phyloP scores from a whole-genome alignment of 2,113 vertebrate species.

The Mustelus asterias region DNA sequence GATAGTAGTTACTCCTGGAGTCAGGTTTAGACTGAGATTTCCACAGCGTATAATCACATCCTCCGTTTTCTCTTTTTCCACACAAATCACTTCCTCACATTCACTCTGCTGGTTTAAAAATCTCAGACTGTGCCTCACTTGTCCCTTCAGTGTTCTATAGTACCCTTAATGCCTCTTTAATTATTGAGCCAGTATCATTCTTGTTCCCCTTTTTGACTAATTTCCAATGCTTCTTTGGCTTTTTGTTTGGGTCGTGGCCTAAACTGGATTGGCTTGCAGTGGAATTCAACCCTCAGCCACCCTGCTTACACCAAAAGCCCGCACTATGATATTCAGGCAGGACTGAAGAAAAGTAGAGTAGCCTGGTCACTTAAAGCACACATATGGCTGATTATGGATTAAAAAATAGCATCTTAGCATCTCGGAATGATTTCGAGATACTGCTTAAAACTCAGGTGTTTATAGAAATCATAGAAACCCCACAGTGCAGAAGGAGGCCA shows the following conservation, averaged over 20 bases:
- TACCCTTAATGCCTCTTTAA: neutral
- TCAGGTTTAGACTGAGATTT: neutral
- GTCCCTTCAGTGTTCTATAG: neutral
- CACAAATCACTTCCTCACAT: neutral
- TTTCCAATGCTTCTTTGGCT: neutral
- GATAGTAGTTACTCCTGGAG: neutral
- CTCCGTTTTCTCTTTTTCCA: neutral
- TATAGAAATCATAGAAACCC: too few relatives aligned
- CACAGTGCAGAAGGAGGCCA: too few relatives aligned
- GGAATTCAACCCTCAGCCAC: neutral
- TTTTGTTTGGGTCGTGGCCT: neutral
- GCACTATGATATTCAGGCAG: neutral
- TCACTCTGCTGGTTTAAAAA: neutral
- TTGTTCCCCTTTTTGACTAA: neutral
- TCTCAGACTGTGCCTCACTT: neutral
- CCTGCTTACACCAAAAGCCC: neutral
- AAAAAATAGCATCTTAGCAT: neutral
- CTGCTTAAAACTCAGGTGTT: neutral
- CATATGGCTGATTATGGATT: neutral
- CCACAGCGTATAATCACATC: neutral
- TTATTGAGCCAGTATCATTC: neutral
- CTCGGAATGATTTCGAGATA: neutral
- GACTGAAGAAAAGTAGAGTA: neutral
- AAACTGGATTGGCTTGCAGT: too few relatives aligned
- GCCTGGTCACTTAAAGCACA: neutral